Evolutionary conservation across 2,888 invertebrate species (phyloP).

Genomic region (Amblyjoppa proteus): DNA sequence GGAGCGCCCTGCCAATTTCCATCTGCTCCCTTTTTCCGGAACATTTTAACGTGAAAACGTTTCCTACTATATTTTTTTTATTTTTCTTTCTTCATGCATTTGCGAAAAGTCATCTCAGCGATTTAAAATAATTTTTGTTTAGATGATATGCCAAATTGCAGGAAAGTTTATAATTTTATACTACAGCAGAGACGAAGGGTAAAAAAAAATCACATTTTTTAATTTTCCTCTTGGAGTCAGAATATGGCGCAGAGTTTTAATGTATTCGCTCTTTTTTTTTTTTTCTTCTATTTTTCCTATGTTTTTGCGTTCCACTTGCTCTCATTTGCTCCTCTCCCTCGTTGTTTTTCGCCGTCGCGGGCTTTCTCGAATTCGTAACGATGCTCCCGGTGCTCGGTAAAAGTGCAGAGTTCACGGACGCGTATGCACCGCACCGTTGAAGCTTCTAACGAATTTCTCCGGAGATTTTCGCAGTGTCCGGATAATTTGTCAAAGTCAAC

Average conservation of each 20-base stretch:
- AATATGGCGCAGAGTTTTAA: no score
- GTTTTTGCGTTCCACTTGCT: background rate
- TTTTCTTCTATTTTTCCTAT: background rate
- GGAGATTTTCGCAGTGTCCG: slow-evolving; percentile 9
- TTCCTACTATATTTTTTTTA: background rate
- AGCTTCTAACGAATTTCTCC: slow-evolving; percentile 36
- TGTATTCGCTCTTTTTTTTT: background rate
- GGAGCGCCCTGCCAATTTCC: slow-evolving; percentile 32
- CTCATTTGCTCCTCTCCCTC: background rate
- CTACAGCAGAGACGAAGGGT: background rate
- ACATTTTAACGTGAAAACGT: background rate
- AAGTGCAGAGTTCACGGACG: background rate
- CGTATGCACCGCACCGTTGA: background rate
- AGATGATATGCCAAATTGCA: background rate
- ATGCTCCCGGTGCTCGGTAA: background rate
- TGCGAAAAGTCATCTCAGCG: background rate
- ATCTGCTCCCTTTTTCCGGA: background rate
- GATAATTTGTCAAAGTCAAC: slow-evolving; percentile 42
- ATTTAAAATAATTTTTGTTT: background rate
- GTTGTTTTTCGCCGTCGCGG: background rate
- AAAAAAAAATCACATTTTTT: background rate
- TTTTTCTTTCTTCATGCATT: background rate
- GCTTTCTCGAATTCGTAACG: slow-evolving; percentile 2
- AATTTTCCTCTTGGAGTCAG: background rate
- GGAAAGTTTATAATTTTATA: background rate